Conservation (phyloP, 2,113 vertebrate genomes). For the Trichomycterus rosablanca region DNA sequence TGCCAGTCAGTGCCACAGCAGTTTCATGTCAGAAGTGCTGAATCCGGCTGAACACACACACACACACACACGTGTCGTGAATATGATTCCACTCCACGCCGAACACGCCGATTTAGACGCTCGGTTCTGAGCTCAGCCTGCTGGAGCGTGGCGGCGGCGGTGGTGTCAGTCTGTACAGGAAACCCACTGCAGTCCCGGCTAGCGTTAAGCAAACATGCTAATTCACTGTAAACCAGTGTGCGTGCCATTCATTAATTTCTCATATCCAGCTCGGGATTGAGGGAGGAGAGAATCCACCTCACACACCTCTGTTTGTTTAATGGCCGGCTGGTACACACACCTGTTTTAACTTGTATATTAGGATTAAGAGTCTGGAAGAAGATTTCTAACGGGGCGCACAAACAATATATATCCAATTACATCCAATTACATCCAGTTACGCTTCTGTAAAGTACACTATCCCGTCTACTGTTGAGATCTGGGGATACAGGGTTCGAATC, state of each 20-base stretch:
- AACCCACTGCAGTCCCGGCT: neutral
- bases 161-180: no score
- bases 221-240: slow-evolving; percentile 11
- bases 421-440: no score
- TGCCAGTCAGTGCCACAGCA: slow-evolving; percentile 56
- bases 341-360: slow-evolving; percentile 55
- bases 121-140: neutral
- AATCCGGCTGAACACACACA: no score
- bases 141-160: neutral
- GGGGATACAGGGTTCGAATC: no score
- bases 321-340: slow-evolving; percentile 41
- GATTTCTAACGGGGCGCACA: slow-evolving; percentile 26
- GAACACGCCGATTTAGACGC: no score
- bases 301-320: slow-evolving; percentile 68
- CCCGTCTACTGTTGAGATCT: no score
- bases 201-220: slow-evolving; percentile 3
- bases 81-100: no score
- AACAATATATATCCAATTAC: neutral
- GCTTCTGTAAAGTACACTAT: no score
- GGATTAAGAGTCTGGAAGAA: slow-evolving; percentile 39
- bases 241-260: slow-evolving; percentile 43
- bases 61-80: no score
- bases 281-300: slow-evolving; percentile 40
- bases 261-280: slow-evolving; percentile 27
- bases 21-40: slow-evolving; percentile 88